Evolutionary conservation across 2,888 invertebrate genomes (phyloP).

Genomic region (Noctua janthina): DNA sequence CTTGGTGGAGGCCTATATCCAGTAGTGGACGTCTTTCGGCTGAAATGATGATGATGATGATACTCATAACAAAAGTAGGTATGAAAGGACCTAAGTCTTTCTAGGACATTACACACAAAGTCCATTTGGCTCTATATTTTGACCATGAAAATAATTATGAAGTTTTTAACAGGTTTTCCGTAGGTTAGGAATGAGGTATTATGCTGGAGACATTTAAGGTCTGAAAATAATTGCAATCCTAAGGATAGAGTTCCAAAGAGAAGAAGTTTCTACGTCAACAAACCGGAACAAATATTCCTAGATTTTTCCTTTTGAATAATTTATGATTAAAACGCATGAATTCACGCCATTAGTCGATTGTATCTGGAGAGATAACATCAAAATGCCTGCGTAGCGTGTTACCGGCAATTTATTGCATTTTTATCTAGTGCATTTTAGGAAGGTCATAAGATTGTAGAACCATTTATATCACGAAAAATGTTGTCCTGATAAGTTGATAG

Average conservation of each 20-base stretch:
- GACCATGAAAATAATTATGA: background rate
- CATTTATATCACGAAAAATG: conserved; percentile 37
- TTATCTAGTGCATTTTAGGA: conserved; percentile 68
- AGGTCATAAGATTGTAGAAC: conserved; percentile 61
- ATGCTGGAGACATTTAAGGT: background rate
- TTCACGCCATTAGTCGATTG: conserved; percentile 39
- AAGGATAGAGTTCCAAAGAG: background rate
- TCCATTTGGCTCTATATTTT: background rate
- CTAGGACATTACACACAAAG: too few relatives aligned
- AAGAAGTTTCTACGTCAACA: background rate
- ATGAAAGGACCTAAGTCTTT: background rate
- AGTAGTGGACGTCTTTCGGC: too few relatives aligned
- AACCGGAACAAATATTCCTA: conserved; percentile 21
- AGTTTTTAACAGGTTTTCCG: background rate
- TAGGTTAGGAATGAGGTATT: background rate
- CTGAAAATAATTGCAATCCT: background rate
- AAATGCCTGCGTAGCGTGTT: conserved; percentile 53
- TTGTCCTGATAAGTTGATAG: conserved; percentile 41
- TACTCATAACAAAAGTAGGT: background rate
- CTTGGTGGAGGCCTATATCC: too few relatives aligned
- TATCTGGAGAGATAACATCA: conserved; percentile 57
- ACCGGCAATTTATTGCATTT: conserved; percentile 61
- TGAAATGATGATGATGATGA: too few relatives aligned
- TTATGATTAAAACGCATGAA: conserved; percentile 52
- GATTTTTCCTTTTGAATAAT: conserved; percentile 36